Evolutionary conservation across 2,888 invertebrate species (phyloP), one percentile per base, ranked within the genome.

Genomic region (Graphium colonna): DNA sequence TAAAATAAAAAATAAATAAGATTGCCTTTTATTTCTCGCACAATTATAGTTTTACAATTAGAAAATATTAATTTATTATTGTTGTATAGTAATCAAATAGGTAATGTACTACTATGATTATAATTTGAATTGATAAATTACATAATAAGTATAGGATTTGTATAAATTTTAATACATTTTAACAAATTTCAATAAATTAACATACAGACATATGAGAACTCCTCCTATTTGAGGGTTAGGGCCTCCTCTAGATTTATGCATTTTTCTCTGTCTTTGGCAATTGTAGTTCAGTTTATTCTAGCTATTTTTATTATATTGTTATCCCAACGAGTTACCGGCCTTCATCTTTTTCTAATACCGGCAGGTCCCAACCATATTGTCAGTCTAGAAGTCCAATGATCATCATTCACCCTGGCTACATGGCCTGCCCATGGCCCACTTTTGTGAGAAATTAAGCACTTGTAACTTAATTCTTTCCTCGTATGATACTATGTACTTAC

Each of bases 401-500:
- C 31, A 16, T 56, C 52, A 9, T 31, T 21, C 21, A 21, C 2
- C 5, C 21, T 21, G 21, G 21, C 21, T 21, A 21, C 21, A 21
- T 21, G 21, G 10, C 58, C 53, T 17, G 60, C 53, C 58, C 54
- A 58, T 13, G 48, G 46, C 59, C 58, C 8, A 58, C 38, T 54
- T 60, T 26, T 52, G 52, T 38, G 51, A 41, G n/a, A 53, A 49
- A 8, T 26, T 53, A 5, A 61, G 59, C 55, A 36, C 55, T 56
- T 3, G 16, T 58, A 9, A 41, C 54, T 55, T 60, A 52, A 15
- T 55, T 58, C 47, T 42, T 58, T 12, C 50, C 18, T 40, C 60
- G 50, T 15, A 57, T 61, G 9, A 1, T 26, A 5, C 18, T 52
- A 26, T 51, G 53, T 8, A 39, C n/a, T n/a, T n/a, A 40, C 16